These are phyloP conservation scores for Atrichornis clamosus DNA, from an alignment of 2,113 vertebrate genomes.

Conservation along the genomic window DNA sequence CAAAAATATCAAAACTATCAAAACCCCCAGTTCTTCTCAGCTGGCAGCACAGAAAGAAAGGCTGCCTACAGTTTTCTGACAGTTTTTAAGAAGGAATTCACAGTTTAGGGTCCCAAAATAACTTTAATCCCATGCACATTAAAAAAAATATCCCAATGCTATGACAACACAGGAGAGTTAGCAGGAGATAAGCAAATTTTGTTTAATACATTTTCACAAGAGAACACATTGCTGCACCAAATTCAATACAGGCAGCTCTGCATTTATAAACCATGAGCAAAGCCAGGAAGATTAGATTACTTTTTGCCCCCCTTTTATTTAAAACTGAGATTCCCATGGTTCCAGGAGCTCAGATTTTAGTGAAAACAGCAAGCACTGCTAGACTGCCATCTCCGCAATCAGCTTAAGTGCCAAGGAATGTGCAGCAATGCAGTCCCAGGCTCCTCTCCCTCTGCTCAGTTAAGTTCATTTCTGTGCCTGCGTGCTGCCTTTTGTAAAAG, in stretches of 20 bases:
- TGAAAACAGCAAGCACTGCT: not conserved
- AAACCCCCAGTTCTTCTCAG: not conserved
- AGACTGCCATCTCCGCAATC: not conserved
- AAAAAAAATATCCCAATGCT: not conserved
- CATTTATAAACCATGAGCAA: not conserved
- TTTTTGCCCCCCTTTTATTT: not conserved
- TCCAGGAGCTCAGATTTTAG: not conserved
- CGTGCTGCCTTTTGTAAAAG: not conserved
- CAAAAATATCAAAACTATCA: not conserved
- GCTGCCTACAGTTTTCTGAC: not conserved
- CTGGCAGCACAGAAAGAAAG: not conserved
- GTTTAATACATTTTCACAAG: not conserved
- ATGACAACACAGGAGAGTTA: not conserved
- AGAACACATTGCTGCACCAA: not conserved
- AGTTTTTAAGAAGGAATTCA: slow-evolving; percentile 12
- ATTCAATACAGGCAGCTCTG: not conserved
- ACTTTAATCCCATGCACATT: not conserved
- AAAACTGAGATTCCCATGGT: not conserved
- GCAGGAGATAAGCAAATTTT: slow-evolving; percentile 1
- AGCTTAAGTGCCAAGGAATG: not conserved
- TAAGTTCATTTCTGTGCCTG: not conserved
- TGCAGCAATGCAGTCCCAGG: not conserved
- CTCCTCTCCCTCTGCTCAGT: not conserved
- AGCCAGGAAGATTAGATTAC: not conserved
- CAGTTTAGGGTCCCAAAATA: slow-evolving; percentile 33